These are phyloP conservation scores for Thera britannica DNA, from an alignment of 2,888 invertebrate genomes.

Conservation along the genomic window DNA sequence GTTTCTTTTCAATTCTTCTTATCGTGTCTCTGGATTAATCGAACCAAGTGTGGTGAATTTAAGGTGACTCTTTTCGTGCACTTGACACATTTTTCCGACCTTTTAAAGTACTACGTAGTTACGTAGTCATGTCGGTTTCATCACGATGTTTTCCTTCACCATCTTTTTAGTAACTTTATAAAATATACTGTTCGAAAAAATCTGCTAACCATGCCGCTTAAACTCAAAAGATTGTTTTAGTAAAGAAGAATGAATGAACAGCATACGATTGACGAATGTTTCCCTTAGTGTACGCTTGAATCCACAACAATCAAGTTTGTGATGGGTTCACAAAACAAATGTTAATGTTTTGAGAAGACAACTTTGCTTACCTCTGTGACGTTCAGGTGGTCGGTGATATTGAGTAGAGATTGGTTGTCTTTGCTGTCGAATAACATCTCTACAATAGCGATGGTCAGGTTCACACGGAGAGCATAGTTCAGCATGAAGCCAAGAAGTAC, in stretches of 20 bases:
- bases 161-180: no score
- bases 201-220: no score
- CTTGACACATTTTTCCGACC: no score
- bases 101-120: no score
- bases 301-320: constrained; percentile 13
- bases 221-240: constrained; percentile 8
- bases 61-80: no score
- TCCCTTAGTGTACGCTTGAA: constrained; percentile 1
- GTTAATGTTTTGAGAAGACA: not conserved
- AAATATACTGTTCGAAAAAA: no score
- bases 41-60: no score
- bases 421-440: constrained; percentile 87
- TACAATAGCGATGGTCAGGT: constrained; percentile 94
- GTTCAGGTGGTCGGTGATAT: constrained; percentile 59
- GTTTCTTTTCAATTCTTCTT: no score
- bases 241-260: constrained; percentile 1
- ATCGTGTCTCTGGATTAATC: no score
- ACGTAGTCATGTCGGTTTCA: no score
- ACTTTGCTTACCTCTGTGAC: constrained; percentile 68
- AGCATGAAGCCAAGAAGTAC: constrained; percentile 95
- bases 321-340: constrained; percentile 10
- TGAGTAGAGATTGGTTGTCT: constrained; percentile 56
- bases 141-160: no score
- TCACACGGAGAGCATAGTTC: constrained; percentile 94
- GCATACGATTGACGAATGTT: not conserved